Evolutionary conservation across 37 sponge, comb jelly and placozoan species (phyloP).

Genomic region (Corticium candelabrum): DNA sequence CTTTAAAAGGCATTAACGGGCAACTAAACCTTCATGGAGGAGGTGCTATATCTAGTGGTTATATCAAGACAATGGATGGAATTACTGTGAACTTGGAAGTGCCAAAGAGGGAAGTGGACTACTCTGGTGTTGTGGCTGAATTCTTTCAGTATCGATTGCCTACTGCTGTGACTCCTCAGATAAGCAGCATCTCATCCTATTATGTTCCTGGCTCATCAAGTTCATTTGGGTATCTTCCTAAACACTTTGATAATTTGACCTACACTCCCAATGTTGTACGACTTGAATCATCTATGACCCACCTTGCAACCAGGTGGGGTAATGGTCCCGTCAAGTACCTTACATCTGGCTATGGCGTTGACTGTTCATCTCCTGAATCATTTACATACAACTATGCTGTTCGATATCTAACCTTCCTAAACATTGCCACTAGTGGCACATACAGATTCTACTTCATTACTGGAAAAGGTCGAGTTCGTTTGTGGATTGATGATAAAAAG

Average conservation of each 20-base stretch:
- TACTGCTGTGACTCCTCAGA: not conserved
- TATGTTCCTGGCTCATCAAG: not conserved
- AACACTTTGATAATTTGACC: not conserved
- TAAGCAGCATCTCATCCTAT: not conserved
- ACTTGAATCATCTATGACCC: not conserved
- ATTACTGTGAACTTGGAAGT: not conserved
- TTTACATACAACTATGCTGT: conserved; percentile 7
- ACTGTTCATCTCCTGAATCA: not conserved
- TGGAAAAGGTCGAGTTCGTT: not conserved
- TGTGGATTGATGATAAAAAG: not conserved
- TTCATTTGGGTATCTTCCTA: not conserved
- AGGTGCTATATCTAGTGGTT: not conserved
- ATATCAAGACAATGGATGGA: not conserved
- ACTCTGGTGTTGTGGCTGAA: conserved; percentile 5
- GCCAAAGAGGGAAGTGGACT: not conserved
- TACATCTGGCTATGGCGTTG: not conserved
- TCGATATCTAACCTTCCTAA: not conserved
- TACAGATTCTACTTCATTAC: not conserved
- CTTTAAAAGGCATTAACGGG: not conserved
- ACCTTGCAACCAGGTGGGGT: not conserved
- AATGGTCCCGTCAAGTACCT: not conserved
- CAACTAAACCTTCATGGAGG: not conserved
- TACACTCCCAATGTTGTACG: not conserved
- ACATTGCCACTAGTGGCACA: not conserved
- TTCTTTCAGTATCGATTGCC: not conserved